Percentiles rank a stretch among this genome's conserved stretches.
Conservation (phyloP, 2,797 vertebrate genomes). For the Argya squamiceps region DNA sequence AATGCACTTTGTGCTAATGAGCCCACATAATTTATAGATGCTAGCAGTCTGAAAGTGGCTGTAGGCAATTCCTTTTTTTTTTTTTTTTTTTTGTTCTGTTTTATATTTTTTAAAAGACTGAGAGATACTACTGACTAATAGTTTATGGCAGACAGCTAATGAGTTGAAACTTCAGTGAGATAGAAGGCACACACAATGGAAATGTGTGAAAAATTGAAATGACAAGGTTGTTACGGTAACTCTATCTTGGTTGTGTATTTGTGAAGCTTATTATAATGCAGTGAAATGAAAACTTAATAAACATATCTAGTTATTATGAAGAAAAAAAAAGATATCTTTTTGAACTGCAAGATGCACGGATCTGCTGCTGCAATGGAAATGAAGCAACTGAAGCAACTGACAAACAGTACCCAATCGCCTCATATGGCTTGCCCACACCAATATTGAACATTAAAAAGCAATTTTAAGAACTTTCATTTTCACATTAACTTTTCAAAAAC, state of each 20-base stretch:
- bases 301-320: neutral
- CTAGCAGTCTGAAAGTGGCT: neutral
- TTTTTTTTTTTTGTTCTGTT: neutral
- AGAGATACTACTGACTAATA: conserved; percentile 43
- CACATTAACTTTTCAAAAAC: conserved; percentile 40
- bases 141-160: conserved; percentile 60
- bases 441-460: conserved; percentile 43
- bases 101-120: neutral
- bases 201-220: conserved; percentile 66
- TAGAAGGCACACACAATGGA: conserved; percentile 13
- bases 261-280: conserved; percentile 35
- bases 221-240: conserved; percentile 60
- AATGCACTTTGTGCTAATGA: neutral
- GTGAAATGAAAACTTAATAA: conserved; percentile 56
- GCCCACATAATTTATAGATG: neutral
- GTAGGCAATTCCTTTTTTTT: neutral
- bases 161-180: conserved; percentile 46
- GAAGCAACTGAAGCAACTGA: conserved; percentile 21
- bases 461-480: conserved; percentile 44
- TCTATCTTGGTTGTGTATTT: conserved; percentile 16
- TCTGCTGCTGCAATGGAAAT: neutral
- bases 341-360: neutral
- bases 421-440: neutral
- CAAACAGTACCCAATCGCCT: conserved; percentile 7
- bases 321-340: neutral